Conservation (phyloP, 2,888 invertebrate genomes). For the Autographa pulchrina region DNA sequence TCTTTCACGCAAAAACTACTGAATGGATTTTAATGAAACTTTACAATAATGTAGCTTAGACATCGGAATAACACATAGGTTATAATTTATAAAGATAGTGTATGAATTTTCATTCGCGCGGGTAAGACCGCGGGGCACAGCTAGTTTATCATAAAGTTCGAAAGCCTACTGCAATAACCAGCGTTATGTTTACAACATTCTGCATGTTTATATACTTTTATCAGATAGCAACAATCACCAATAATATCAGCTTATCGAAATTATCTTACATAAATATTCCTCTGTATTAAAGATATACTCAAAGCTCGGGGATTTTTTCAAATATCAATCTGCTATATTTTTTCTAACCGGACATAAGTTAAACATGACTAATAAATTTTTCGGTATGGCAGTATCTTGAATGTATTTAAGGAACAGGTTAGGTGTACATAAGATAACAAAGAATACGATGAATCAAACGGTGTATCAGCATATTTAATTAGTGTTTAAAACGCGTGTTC, state of each 20-base stretch:
- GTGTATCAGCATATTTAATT: slow-evolving; percentile 45
- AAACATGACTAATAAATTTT: slow-evolving; percentile 43
- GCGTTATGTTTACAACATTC: background rate
- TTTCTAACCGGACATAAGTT: slow-evolving; percentile 6
- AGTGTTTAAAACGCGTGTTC: slow-evolving; percentile 55
- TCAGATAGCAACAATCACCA: background rate
- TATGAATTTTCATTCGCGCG: too few relatives aligned
- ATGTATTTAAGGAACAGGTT: slow-evolving; percentile 48
- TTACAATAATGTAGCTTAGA: too few relatives aligned
- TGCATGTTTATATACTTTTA: background rate
- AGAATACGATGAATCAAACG: slow-evolving; percentile 50
- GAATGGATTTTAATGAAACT: too few relatives aligned
- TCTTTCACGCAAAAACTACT: too few relatives aligned
- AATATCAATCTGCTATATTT: background rate
- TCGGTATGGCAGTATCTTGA: slow-evolving; percentile 25
- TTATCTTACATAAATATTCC: background rate
- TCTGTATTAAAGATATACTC: background rate
- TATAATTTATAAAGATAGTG: too few relatives aligned
- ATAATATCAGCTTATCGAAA: slow-evolving; percentile 3
- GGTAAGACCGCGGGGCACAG: too few relatives aligned
- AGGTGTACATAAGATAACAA: slow-evolving; percentile 48
- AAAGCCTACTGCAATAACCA: too few relatives aligned
- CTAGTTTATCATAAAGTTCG: too few relatives aligned
- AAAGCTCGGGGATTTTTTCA: background rate
- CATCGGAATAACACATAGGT: too few relatives aligned